phyloP scores from a whole-genome alignment of 2,888 invertebrate genomes.

The Habroteleia sp. region DNA sequence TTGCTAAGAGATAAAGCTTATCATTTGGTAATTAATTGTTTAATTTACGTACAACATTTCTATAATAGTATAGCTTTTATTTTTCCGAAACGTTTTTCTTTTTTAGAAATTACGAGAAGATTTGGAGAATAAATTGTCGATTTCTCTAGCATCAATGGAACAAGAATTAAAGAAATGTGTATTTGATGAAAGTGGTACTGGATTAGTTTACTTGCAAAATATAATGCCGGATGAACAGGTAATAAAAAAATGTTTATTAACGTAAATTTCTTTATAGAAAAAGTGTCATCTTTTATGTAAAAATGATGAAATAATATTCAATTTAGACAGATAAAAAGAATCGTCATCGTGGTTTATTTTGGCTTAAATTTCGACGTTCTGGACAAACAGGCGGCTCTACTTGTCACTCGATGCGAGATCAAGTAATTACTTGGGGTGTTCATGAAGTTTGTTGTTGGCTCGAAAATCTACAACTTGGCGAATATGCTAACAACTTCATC shows the following conservation, averaged over 20 bases:
- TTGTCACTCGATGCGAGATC: slow-evolving; percentile 75
- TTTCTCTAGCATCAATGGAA: slow-evolving; percentile 86
- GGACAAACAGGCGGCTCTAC: slow-evolving; percentile 76
- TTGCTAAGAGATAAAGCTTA: slow-evolving; percentile 87
- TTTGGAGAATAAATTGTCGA: slow-evolving; percentile 86
- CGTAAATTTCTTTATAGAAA: too few relatives aligned
- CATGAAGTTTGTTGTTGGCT: slow-evolving; percentile 96
- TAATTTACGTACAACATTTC: too few relatives aligned
- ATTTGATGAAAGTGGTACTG: slow-evolving; percentile 83
- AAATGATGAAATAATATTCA: neutral
- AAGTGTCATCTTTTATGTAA: too few relatives aligned
- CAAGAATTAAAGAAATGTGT: slow-evolving; percentile 87
- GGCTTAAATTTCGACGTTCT: slow-evolving; percentile 85
- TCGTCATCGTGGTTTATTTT: slow-evolving; percentile 84
- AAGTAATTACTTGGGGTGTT: slow-evolving; percentile 87
- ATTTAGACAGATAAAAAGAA: slow-evolving; percentile 76
- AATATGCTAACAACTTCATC: slow-evolving; percentile 95
- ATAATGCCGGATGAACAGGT: slow-evolving; percentile 82
- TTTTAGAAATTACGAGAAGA: slow-evolving; percentile 84
- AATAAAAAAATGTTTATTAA: slow-evolving; percentile 60
- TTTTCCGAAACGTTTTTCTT: slow-evolving; percentile 10
- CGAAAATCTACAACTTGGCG: slow-evolving; percentile 91
- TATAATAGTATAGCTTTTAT: too few relatives aligned
- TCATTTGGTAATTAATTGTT: slow-evolving; percentile 82
- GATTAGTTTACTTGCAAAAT: slow-evolving; percentile 84